Percentiles rank a stretch among this genome's conserved stretches.
phyloP scores from a whole-genome alignment of 2,888 invertebrate genomes.

The Pseudoips prasinana region DNA sequence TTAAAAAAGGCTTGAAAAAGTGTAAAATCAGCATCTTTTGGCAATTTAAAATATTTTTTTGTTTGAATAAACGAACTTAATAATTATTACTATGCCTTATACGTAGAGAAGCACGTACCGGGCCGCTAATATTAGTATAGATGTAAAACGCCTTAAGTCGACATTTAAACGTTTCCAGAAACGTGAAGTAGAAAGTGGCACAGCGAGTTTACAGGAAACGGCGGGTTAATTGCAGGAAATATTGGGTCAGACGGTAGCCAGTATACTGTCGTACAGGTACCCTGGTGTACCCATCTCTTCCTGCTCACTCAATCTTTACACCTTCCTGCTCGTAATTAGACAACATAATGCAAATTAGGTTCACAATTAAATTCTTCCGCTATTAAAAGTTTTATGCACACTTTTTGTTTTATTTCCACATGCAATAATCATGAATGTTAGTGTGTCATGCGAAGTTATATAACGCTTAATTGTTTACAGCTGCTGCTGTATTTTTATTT shows the following conservation, averaged over 20 bases:
- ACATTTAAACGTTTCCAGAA: constrained; percentile 33
- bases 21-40: too few relatives aligned
- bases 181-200: constrained; percentile 49
- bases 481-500: too few relatives aligned
- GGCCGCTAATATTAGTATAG: too few relatives aligned
- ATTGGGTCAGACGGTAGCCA: constrained; percentile 25
- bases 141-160: too few relatives aligned
- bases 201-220: constrained; percentile 45
- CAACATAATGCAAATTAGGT: constrained; percentile 24
- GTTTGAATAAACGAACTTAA: too few relatives aligned
- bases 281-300: constrained; percentile 27
- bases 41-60: too few relatives aligned
- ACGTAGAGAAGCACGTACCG: too few relatives aligned
- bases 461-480: neutral
- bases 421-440: constrained; percentile 4
- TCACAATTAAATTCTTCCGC: constrained; percentile 20
- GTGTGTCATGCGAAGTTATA: neutral
- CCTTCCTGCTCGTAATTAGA: constrained; percentile 26
- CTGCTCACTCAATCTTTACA: constrained; percentile 28
- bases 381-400: constrained; percentile 2
- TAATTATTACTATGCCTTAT: too few relatives aligned
- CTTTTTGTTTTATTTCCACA: constrained; percentile 6
- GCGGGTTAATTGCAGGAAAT: constrained; percentile 51
- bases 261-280: constrained; percentile 14
- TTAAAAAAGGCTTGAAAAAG: too few relatives aligned